These are phyloP conservation scores for Lasioglossum villosulum DNA, from an alignment of 2,888 invertebrate species.

Conservation along the genomic window DNA sequence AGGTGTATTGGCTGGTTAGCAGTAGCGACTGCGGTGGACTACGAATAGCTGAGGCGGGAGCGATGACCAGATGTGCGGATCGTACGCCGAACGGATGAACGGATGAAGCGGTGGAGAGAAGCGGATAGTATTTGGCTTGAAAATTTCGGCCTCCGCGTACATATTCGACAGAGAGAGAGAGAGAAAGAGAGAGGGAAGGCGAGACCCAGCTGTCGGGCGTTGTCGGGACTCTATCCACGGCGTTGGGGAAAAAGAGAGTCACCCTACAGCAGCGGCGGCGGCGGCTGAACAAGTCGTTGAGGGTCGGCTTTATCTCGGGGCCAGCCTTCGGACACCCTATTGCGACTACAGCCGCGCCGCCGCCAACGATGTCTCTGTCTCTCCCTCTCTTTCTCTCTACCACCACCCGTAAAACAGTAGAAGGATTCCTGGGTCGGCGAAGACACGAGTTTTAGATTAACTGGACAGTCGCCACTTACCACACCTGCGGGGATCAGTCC, in stretches of 20 bases:
- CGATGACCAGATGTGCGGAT: conserved; percentile 78
- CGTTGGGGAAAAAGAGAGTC: conserved; percentile 34
- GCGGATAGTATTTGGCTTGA: conserved; percentile 68
- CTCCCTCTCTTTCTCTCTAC: not conserved
- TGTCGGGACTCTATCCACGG: conserved; percentile 35
- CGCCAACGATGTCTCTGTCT: conserved; percentile 32
- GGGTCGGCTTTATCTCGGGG: conserved; percentile 56
- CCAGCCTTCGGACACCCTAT: conserved; percentile 50
- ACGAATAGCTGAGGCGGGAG: conserved; percentile 75
- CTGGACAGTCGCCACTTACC: conserved; percentile 44
- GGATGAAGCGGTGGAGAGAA: conserved; percentile 57
- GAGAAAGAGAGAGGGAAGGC: not conserved
- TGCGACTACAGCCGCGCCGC: conserved; percentile 22
- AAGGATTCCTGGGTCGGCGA: conserved; percentile 44
- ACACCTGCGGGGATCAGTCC: conserved; percentile 47
- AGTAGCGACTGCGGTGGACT: conserved; percentile 66
- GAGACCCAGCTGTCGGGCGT: conserved; percentile 67
- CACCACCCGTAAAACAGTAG: conserved; percentile 50
- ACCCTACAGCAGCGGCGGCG: conserved; percentile 42
- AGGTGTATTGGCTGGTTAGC: conserved; percentile 63
- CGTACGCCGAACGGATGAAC: conserved; percentile 57
- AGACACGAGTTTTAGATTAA: conserved; percentile 64
- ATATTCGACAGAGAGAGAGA: conserved; percentile 16
- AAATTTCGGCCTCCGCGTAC: conserved; percentile 52
- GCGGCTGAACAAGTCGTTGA: conserved; percentile 47